phyloP scores from a whole-genome alignment of 2,797 vertebrate species.

The Gallirallus australis region DNA sequence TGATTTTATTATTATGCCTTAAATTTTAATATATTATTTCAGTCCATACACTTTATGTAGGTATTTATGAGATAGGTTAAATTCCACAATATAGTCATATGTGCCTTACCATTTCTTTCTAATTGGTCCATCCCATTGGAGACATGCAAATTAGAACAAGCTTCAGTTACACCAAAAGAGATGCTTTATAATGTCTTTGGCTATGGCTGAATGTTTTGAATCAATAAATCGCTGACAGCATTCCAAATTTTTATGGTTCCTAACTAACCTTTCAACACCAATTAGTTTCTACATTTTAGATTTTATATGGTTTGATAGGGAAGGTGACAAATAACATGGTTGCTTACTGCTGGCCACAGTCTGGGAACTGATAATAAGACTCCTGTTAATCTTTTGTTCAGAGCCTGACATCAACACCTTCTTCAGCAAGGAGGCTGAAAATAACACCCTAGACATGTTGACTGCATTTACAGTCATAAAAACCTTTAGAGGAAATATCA shows the following conservation, averaged over 20 bases:
- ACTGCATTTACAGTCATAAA: background rate
- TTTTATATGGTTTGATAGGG: background rate
- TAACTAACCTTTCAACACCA: background rate
- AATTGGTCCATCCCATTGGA: background rate
- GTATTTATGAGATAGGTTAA: background rate
- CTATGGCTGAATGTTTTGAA: background rate
- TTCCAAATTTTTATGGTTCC: background rate
- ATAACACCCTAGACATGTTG: background rate
- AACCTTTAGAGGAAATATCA: fast-evolving
- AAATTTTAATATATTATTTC: background rate
- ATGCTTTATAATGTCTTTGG: background rate
- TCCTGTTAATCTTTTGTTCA: background rate
- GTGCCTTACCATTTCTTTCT: background rate
- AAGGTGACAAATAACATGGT: background rate
- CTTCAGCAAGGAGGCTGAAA: background rate
- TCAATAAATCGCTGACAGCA: background rate
- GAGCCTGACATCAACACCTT: background rate
- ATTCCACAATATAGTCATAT: background rate
- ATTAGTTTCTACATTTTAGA: background rate
- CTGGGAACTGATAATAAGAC: background rate
- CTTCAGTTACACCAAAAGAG: background rate
- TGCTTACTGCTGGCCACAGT: background rate
- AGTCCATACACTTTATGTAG: background rate
- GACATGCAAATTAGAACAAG: background rate
- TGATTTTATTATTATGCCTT: background rate